Evolutionary conservation across 1,140 invertebrate genomes (phyloP), one percentile per base, ranked within the genome.

Genomic region (Drosophila santomea): DNA sequence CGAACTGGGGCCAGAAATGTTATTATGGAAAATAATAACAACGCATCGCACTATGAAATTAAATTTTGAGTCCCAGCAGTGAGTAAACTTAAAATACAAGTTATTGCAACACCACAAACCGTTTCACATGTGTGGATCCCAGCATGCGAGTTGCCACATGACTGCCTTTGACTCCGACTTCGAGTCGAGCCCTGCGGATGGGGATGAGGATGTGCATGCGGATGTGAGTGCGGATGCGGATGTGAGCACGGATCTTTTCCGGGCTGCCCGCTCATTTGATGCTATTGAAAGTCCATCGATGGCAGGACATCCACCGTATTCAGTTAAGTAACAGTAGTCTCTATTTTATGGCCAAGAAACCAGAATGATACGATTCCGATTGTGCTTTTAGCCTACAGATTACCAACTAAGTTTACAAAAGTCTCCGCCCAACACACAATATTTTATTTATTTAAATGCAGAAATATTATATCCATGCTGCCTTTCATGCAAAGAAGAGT

Each of bases 11-110:
- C 74, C 74, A 59, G 71, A 90, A 89, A 89, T 90, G 74, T 79
- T 89, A 90, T 89, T 90, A 89, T 89, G 85, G 80, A 90, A 85
- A 89, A 90, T 89, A 90, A 89, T 89, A 89, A 89, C 85, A 84
- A 90, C 84, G 85, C 85, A 89, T 60, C 85, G 81, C 80, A 90
- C 85, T 89, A 89, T 89, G 80, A 89, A 89, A 89, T 89, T 90
- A 89, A 89, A 89, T 89, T 89, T 84, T 47, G 71, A 89, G 79
- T 90, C 86, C 80, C 85, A 90, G 85, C 86, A 89, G 85, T 81
- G 85, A 81, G 78, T 86, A 80, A 90, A 89, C 85, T 89, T 78
- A 85, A 89, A 90, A 81, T 89, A 81, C 86, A 89, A 89, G 80
- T 90, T 90, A 90, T 89, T 89, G 80, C 85, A 72, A 55, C 52